A percentile compares a stretch with the other conserved stretches of the same genome.
Conservation (phyloP, 1,140 invertebrate species). For the Leptinotarsa undecemlineata region DNA sequence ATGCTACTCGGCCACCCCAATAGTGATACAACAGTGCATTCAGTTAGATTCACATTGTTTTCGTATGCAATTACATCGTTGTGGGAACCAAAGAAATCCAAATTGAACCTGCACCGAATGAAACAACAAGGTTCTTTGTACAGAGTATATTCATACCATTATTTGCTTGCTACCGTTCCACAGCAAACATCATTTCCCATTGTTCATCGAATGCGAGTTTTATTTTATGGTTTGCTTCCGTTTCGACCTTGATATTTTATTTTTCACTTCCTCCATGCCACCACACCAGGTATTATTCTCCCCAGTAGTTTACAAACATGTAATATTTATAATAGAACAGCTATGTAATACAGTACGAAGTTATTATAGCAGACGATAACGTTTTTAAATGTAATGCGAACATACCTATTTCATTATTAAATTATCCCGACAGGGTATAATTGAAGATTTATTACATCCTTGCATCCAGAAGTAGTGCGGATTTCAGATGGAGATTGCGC, state of each 20-base stretch:
- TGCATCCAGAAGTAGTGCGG: slow-evolving; percentile 1
- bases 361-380: slow-evolving; percentile 11
- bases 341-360: slow-evolving; percentile 6
- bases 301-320: slow-evolving; percentile 20
- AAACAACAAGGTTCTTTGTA: too few relatives aligned
- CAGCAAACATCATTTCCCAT: slow-evolving; percentile 21
- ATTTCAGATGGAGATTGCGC: not conserved
- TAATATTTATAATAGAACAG: slow-evolving; percentile 24
- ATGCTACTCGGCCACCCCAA: too few relatives aligned
- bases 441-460: slow-evolving; percentile 1
- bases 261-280: slow-evolving; percentile 17
- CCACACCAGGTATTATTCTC: slow-evolving; percentile 13
- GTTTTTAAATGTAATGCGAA: slow-evolving; percentile 11
- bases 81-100: too few relatives aligned
- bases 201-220: not conserved
- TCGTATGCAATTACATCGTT: too few relatives aligned
- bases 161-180: slow-evolving; percentile 21
- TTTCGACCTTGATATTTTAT: slow-evolving; percentile 20
- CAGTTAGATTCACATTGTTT: too few relatives aligned
- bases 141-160: not conserved
- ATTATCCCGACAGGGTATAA: slow-evolving; percentile 12
- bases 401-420: slow-evolving; percentile 16
- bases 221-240: slow-evolving; percentile 22
- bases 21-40: too few relatives aligned
- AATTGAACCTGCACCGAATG: too few relatives aligned